Percentiles rank a stretch among this genome's conserved stretches.
Evolutionary conservation across 2,888 invertebrate genomes (phyloP).

Genomic region (Chymomyza amoena): DNA sequence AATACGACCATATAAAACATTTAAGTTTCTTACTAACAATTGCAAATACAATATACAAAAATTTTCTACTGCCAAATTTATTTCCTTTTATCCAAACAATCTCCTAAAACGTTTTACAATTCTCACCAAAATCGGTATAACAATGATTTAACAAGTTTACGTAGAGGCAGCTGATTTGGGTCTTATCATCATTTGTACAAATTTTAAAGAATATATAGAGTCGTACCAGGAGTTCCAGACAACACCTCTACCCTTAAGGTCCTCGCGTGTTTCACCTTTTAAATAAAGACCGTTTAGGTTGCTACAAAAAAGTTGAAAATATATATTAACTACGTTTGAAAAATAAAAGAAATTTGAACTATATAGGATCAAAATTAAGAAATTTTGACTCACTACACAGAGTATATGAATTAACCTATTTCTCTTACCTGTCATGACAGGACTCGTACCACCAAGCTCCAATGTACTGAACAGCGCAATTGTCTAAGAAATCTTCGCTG

Average conservation of each 20-base stretch:
- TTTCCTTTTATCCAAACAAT: too few relatives aligned
- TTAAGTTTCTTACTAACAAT: too few relatives aligned
- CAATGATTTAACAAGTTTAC: neutral
- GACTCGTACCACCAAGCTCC: constrained; percentile 88
- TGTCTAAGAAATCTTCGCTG: constrained; percentile 80
- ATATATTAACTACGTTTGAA: neutral
- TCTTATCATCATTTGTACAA: constrained; percentile 82
- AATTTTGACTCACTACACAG: too few relatives aligned
- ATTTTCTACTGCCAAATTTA: too few relatives aligned
- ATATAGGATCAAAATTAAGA: too few relatives aligned
- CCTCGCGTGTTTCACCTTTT: constrained; percentile 63
- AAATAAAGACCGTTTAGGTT: constrained; percentile 84
- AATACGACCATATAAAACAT: too few relatives aligned
- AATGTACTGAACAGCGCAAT: constrained; percentile 83
- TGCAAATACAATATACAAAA: too few relatives aligned
- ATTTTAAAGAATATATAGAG: constrained; percentile 81
- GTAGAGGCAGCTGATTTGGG: constrained; percentile 19
- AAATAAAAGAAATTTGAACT: too few relatives aligned
- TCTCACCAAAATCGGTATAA: too few relatives aligned
- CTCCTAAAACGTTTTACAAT: too few relatives aligned
- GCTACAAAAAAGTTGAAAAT: constrained; percentile 67
- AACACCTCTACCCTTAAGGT: constrained; percentile 79
- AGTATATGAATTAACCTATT: too few relatives aligned
- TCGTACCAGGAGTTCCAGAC: constrained; percentile 83
- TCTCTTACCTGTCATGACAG: constrained; percentile 82